phyloP scores from a whole-genome alignment of 2,888 invertebrate species.

The Meta bourneti region DNA sequence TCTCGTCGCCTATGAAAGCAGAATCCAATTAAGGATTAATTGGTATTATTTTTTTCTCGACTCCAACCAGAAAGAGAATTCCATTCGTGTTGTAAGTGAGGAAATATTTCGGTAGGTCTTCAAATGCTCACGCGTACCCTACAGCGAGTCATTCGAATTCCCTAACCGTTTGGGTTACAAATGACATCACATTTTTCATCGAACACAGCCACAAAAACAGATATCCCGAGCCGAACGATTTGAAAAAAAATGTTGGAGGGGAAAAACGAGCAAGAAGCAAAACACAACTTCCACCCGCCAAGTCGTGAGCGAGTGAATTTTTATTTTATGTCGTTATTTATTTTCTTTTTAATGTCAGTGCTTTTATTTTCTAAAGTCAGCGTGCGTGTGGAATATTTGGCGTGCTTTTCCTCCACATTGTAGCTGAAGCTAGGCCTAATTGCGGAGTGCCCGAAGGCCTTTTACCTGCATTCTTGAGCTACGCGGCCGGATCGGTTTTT shows the following conservation, averaged over 20 bases:
- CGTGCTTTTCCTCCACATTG: slow-evolving; percentile 75
- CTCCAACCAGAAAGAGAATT: slow-evolving; percentile 6
- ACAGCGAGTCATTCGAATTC: slow-evolving; percentile 74
- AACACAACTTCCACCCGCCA: slow-evolving; percentile 71
- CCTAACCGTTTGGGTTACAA: slow-evolving; percentile 67
- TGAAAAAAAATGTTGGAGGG: slow-evolving; percentile 23
- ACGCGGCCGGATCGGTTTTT: slow-evolving; percentile 71
- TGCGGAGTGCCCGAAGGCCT: slow-evolving; percentile 72
- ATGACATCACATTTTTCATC: slow-evolving; percentile 75
- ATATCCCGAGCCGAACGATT: slow-evolving; percentile 69
- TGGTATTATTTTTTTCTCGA: slow-evolving; percentile 50
- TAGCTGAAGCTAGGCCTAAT: slow-evolving; percentile 76
- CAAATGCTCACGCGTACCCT: slow-evolving; percentile 57
- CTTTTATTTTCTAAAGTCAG: slow-evolving; percentile 74
- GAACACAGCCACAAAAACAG: slow-evolving; percentile 75
- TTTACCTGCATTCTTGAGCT: slow-evolving; percentile 75
- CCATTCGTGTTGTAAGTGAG: slow-evolving; percentile 39
- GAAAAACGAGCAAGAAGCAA: slow-evolving; percentile 55
- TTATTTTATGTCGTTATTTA: slow-evolving; percentile 60
- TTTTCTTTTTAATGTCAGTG: slow-evolving; percentile 76
- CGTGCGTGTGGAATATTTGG: slow-evolving; percentile 71
- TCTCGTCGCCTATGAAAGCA: slow-evolving; percentile 57
- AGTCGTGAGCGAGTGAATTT: slow-evolving; percentile 72
- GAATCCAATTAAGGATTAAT: slow-evolving; percentile 65
- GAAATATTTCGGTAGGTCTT: slow-evolving; percentile 54